Conservation (phyloP, 2,888 invertebrate genomes). For the Dorcus parallelipipedus region DNA sequence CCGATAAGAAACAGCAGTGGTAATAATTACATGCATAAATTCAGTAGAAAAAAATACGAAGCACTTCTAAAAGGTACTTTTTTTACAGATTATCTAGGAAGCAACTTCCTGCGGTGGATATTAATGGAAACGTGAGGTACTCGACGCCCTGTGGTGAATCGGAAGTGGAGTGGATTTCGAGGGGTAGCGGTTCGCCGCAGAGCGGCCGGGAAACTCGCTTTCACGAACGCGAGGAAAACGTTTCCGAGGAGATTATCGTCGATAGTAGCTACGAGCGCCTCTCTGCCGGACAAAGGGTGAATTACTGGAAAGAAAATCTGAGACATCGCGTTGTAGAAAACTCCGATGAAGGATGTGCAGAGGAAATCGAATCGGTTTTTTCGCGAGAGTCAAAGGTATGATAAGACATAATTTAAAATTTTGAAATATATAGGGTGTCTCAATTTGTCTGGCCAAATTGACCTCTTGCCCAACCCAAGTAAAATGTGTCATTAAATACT, state of each 20-base stretch:
- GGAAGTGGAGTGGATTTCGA: conserved; percentile 75
- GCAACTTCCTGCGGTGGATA: conserved; percentile 67
- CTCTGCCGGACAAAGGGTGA: conserved; percentile 22
- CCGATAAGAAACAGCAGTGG: no score
- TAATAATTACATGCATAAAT: no score
- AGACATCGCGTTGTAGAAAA: conserved; percentile 24
- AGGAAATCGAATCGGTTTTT: conserved; percentile 26
- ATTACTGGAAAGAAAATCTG: conserved; percentile 41
- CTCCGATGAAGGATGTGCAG: neutral
- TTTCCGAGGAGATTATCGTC: neutral
- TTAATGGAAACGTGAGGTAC: conserved; percentile 73
- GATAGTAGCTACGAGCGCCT: neutral
- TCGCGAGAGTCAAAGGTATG: conserved; percentile 21
- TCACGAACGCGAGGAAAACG: neutral
- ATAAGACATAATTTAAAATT: neutral
- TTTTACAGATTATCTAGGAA: conserved; percentile 59
- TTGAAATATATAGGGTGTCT: neutral
- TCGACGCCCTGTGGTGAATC: conserved; percentile 57
- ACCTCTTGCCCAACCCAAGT: no score
- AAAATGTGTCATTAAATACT: no score
- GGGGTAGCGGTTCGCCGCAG: conserved; percentile 51
- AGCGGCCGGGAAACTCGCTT: neutral
- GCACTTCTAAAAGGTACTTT: neutral
- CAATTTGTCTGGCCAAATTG: no score
- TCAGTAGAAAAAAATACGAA: no score